A percentile compares a stretch with the other conserved stretches of the same genome.
phyloP scores from a whole-genome alignment of 92 coral and sea anemone species.

The Siderastrea siderea region DNA sequence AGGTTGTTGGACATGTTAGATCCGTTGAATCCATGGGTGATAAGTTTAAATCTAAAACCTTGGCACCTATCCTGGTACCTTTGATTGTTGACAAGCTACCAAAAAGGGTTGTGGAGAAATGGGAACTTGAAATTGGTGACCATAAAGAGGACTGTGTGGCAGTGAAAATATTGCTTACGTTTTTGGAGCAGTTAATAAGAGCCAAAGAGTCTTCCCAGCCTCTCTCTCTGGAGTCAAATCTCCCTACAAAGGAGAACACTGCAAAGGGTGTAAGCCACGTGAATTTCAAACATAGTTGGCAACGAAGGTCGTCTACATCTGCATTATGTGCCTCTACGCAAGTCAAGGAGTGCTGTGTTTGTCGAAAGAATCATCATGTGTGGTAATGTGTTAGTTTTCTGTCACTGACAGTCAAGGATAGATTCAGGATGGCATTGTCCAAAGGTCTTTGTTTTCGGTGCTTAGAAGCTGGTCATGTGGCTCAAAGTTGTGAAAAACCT shows the following conservation, averaged over 20 bases:
- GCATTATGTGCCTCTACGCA: too few species aligned
- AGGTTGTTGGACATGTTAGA: slow-evolving; percentile 37
- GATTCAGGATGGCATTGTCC: too few species aligned
- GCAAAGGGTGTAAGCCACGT: too few species aligned
- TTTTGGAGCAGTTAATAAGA: slow-evolving; percentile 14
- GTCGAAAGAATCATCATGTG: too few species aligned
- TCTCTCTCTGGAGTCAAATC: slow-evolving; percentile 1
- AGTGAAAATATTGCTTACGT: slow-evolving; percentile 7
- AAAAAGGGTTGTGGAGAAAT: slow-evolving; percentile 4
- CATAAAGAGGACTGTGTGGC: not conserved
- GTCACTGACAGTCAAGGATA: too few species aligned
- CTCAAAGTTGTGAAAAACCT: too few species aligned
- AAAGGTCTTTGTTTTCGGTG: too few species aligned
- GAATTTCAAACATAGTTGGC: too few species aligned
- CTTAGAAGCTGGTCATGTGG: too few species aligned
- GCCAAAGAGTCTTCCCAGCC: slow-evolving; percentile 23
- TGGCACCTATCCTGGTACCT: not conserved
- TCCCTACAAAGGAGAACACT: not conserved
- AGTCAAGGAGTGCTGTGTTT: too few species aligned
- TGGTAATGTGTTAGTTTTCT: too few species aligned
- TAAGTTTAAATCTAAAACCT: not conserved
- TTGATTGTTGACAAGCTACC: slow-evolving; percentile 29
- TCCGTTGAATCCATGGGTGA: slow-evolving; percentile 30
- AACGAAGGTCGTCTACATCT: too few species aligned
- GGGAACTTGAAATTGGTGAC: slow-evolving; percentile 22